Conservation (phyloP, 1,140 invertebrate genomes). For the Eumaeus atala region DNA sequence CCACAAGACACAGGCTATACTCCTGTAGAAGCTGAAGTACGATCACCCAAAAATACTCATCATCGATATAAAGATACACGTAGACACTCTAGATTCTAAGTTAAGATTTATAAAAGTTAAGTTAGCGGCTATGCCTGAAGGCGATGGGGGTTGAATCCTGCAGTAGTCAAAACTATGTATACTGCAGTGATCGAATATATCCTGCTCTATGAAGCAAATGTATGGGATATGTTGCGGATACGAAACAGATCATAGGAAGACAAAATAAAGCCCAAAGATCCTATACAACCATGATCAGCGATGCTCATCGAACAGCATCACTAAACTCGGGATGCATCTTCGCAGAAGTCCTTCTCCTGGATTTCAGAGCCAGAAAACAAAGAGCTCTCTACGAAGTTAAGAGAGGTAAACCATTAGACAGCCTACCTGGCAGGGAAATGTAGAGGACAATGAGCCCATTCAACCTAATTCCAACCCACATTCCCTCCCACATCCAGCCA, state of each 20-base stretch:
- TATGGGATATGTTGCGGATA: not conserved
- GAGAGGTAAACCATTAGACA: not conserved
- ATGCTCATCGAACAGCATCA: not conserved
- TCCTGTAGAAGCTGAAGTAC: not conserved
- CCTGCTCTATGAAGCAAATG: not conserved
- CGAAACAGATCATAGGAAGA: not conserved
- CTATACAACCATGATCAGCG: not conserved
- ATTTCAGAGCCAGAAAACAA: not conserved
- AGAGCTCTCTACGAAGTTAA: not conserved
- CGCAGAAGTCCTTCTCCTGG: not conserved
- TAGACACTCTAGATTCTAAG: not conserved
- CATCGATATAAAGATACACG: not conserved
- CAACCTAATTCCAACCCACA: too few relatives aligned
- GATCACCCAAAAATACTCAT: not conserved
- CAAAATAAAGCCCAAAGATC: not conserved
- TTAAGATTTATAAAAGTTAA: not conserved
- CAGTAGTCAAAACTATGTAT: not conserved
- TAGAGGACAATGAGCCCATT: not conserved
- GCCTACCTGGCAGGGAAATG: not conserved
- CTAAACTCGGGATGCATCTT: not conserved
- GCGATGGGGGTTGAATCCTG: not conserved
- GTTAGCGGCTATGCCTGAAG: not conserved
- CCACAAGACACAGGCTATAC: not conserved
- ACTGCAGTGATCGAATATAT: not conserved
- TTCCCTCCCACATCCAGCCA: not conserved